Base-by-base conservation (phyloP, 2,888 invertebrate species). In the Tipula helvola region DNA sequence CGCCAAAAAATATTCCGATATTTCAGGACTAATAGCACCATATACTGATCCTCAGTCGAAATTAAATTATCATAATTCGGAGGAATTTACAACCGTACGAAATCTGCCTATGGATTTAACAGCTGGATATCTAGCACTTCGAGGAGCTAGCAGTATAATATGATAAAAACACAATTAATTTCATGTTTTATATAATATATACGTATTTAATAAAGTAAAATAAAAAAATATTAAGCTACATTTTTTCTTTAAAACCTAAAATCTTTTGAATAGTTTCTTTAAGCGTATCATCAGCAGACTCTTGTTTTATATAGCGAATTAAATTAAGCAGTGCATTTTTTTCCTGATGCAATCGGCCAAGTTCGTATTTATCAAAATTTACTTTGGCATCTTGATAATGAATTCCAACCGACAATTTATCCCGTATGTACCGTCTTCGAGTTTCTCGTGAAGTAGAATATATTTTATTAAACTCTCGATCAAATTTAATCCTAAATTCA, bases 31-130 rank as follows among this genome's bases (percentile, higher is more conserved):
- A 44, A 95, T 95, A 83, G 96, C 97, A 36, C 95, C 95, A 13
- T 98, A 98, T 89, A 96, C 96, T 88, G 98, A 98, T 92, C 96
- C 98, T 3, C 97, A 97, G 90, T 97, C 97, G 0, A 97, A 97
- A 90, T 92, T 98, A 5, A 94, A 95, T 88, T 98, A 95, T 90
- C 95, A 96, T 86, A 96, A 96, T 90, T 93, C 95, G 83, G 97
- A 98, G 89, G 98, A 98, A 91, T 98, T 96, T 92, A 93, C 95
- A 2, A 96, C 97, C 12, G 95, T 98, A 84, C 93, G 96, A 89
- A 96, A 95, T 89, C 92, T 98, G 88, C 98, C 98, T 0, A 97
- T 97, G 94, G 98, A 98, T 90, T 96, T 98, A 87, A 96, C 97
- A 39, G 96, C 97, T 84, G 98, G 98, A 2, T 98, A 97, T 91